phyloP scores from a whole-genome alignment of 2,113 vertebrate species.

The Esox niger region DNA sequence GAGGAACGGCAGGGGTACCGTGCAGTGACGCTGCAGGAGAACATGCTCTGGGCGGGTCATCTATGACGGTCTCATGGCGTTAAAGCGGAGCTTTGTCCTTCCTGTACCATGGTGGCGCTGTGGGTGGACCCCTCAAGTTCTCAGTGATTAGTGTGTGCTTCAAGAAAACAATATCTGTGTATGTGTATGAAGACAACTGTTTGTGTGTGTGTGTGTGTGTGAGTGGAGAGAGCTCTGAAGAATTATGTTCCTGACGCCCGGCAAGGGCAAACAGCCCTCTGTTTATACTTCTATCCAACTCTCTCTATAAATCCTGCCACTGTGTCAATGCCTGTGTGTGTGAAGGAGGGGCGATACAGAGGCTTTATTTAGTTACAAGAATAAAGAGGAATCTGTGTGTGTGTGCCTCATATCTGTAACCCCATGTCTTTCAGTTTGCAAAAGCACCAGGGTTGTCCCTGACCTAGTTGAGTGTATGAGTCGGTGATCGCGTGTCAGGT shows the following conservation, averaged over 20 bases:
- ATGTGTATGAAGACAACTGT: constrained; percentile 40
- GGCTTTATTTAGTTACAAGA: neutral
- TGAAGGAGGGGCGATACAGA: neutral
- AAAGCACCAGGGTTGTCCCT: constrained; percentile 20
- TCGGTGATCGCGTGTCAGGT: neutral
- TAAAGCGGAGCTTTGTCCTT: no score
- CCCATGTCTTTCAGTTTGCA: constrained; percentile 35
- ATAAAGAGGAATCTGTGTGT: constrained; percentile 20
- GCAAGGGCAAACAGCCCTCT: constrained; percentile 57
- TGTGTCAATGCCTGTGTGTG: constrained; percentile 11
- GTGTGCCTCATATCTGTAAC: constrained; percentile 21
- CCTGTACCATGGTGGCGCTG: no score
- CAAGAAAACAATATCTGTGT: constrained; percentile 11
- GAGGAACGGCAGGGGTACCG: no score
- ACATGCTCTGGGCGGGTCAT: no score
- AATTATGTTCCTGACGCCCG: constrained; percentile 57
- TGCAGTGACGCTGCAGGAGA: no score
- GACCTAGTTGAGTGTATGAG: constrained; percentile 8
- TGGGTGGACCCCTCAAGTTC: no score
- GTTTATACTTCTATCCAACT: constrained; percentile 56
- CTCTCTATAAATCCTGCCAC: constrained; percentile 50
- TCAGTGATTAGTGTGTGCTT: neutral
- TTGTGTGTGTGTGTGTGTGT: constrained; percentile 37
- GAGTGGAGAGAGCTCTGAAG: constrained; percentile 46
- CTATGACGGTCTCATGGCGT: no score